These are phyloP conservation scores for Chironomus striatipennis DNA, from an alignment of 1,140 invertebrate species.

Conservation along the genomic window DNA sequence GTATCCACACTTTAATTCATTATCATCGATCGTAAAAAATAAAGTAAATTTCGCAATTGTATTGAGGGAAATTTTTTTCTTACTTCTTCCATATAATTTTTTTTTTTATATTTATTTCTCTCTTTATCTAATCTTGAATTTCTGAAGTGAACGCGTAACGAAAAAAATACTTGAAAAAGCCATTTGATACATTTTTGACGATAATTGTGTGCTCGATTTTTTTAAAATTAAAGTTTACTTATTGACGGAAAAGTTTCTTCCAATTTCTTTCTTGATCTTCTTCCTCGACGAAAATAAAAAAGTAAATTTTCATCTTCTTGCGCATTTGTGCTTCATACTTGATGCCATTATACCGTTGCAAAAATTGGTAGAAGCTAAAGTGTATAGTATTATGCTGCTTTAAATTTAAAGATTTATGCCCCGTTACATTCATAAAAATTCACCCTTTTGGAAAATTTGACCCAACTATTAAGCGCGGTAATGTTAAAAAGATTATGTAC, in stretches of 20 bases:
- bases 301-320: background rate
- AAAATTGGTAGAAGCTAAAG: background rate
- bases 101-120: too few species aligned
- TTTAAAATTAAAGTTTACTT: background rate
- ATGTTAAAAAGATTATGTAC: background rate
- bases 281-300: too few species aligned
- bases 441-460: constrained; percentile 22
- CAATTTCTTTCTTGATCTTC: background rate
- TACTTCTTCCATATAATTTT: background rate
- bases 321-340: background rate
- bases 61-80: background rate
- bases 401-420: background rate
- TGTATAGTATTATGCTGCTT: background rate
- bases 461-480: background rate
- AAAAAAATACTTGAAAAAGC: constrained; percentile 2
- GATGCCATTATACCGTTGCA: constrained; percentile 5
- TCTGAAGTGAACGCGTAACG: background rate
- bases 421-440: background rate
- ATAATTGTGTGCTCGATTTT: constrained; percentile 17
- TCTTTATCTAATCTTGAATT: constrained; percentile 8
- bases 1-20: background rate
- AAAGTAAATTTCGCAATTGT: background rate
- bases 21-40: background rate
- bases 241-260: constrained; percentile 3
- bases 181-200: background rate